A percentile compares a stretch with the other conserved stretches of the same genome.
phyloP scores from a whole-genome alignment of 2,797 vertebrate genomes.

The Bradypodion ventrale region DNA sequence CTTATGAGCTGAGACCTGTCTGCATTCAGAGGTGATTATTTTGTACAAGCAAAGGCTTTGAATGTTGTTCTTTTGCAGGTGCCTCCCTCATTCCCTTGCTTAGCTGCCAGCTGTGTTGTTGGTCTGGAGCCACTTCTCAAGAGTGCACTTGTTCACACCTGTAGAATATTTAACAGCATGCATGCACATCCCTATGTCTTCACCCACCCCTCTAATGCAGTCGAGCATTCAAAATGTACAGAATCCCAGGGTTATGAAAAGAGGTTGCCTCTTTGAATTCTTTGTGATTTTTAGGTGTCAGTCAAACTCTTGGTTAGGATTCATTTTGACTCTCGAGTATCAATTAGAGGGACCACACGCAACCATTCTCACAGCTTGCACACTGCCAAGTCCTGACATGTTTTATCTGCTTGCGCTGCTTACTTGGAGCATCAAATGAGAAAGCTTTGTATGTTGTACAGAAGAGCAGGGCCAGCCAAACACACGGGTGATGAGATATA shows the following conservation, averaged over 20 bases:
- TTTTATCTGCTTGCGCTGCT: conserved; percentile 1
- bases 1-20: conserved; percentile 27
- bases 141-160: conserved; percentile 59
- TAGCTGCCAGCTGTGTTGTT: conserved; percentile 36
- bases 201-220: conserved; percentile 7
- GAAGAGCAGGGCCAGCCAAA: neutral
- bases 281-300: conserved; percentile 46
- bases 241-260: conserved; percentile 52
- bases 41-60: conserved; percentile 52
- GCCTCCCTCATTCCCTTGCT: conserved; percentile 36
- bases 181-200: neutral
- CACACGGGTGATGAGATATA: neutral
- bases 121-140: conserved; percentile 58
- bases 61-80: conserved; percentile 62
- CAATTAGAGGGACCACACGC: conserved; percentile 54
- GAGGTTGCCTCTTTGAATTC: conserved; percentile 42
- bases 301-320: conserved; percentile 59
- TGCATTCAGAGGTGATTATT: conserved; percentile 42
- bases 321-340: conserved; percentile 45
- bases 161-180: conserved; percentile 39
- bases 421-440: neutral
- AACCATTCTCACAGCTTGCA: conserved; percentile 24
- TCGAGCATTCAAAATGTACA: conserved; percentile 40
- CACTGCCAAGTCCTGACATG: conserved; percentile 42
- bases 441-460: neutral